Percentiles rank a stretch among this genome's conserved stretches.
Conservation (phyloP, 2,888 invertebrate species). For the Plagodis dolabraria region DNA sequence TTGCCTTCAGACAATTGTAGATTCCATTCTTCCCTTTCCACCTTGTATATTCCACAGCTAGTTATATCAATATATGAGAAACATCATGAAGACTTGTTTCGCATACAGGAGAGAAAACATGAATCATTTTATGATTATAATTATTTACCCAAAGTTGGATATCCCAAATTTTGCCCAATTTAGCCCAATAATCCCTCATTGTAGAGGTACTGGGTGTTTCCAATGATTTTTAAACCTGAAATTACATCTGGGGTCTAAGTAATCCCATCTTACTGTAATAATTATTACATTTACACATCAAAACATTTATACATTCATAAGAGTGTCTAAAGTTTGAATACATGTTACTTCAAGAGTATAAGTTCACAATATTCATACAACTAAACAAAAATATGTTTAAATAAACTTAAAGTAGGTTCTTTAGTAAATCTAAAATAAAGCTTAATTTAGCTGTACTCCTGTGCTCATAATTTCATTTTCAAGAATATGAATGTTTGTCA, state of each 20-base stretch:
- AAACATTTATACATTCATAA: slow-evolving; percentile 25
- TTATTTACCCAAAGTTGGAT: slow-evolving; percentile 70
- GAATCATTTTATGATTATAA: slow-evolving; percentile 45
- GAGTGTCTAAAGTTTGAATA: slow-evolving; percentile 22
- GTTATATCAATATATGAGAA: no score
- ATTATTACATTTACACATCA: slow-evolving; percentile 12
- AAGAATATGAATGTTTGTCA: slow-evolving; percentile 26
- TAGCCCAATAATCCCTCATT: slow-evolving; percentile 69
- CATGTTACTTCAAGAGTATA: slow-evolving; percentile 32
- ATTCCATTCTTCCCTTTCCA: no score
- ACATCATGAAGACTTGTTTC: no score
- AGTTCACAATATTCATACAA: slow-evolving; percentile 29
- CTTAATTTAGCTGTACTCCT: slow-evolving; percentile 44
- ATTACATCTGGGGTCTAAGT: slow-evolving; percentile 64
- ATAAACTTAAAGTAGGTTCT: slow-evolving; percentile 41
- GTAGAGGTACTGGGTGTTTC: slow-evolving; percentile 51
- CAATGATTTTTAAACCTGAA: slow-evolving; percentile 69
- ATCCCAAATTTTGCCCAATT: slow-evolving; percentile 73
- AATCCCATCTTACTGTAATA: slow-evolving; percentile 23
- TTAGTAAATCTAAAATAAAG: slow-evolving; percentile 42
- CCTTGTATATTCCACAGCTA: no score
- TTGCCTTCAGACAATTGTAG: no score
- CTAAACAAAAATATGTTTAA: slow-evolving; percentile 36
- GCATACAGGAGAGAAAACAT: slow-evolving; percentile 32
- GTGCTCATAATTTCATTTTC: slow-evolving; percentile 42